phyloP scores from a whole-genome alignment of 2,113 vertebrate species.

The Larimichthys polyactis region DNA sequence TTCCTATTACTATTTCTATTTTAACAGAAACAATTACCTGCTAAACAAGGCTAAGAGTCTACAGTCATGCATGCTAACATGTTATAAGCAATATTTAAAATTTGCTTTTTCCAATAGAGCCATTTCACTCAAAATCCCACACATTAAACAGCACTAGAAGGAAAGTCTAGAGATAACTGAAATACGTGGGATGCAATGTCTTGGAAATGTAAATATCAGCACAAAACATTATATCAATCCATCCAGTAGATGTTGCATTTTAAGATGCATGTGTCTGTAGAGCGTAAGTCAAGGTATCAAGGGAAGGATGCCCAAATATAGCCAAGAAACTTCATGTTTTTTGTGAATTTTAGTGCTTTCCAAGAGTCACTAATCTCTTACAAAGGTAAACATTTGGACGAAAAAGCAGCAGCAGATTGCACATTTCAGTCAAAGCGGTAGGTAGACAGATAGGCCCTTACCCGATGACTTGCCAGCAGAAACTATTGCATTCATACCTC shows the following conservation, averaged over 20 bases:
- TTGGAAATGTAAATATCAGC: not conserved
- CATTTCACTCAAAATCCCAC: not conserved
- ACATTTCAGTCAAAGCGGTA: not conserved
- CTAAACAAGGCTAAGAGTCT: not conserved
- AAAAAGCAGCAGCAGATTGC: not conserved
- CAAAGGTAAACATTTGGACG: not conserved
- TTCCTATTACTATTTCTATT: not conserved
- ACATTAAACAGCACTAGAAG: not conserved
- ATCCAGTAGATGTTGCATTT: not conserved
- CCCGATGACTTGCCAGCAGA: not conserved
- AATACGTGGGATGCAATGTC: not conserved
- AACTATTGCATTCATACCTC: slow-evolving; percentile 1
- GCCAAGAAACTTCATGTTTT: not conserved
- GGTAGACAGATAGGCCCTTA: not conserved
- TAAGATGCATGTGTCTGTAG: too few species aligned
- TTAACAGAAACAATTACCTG: not conserved
- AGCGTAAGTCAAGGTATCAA: too few species aligned
- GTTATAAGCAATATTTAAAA: too few species aligned
- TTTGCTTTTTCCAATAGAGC: too few species aligned
- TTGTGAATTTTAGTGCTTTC: not conserved
- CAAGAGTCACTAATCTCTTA: not conserved
- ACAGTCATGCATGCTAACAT: too few species aligned
- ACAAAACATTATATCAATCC: not conserved
- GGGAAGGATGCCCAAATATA: not conserved
- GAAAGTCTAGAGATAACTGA: not conserved